Base-by-base conservation (phyloP, 2,113 vertebrate species). In the Dunckerocampus dactyliophorus region DNA sequence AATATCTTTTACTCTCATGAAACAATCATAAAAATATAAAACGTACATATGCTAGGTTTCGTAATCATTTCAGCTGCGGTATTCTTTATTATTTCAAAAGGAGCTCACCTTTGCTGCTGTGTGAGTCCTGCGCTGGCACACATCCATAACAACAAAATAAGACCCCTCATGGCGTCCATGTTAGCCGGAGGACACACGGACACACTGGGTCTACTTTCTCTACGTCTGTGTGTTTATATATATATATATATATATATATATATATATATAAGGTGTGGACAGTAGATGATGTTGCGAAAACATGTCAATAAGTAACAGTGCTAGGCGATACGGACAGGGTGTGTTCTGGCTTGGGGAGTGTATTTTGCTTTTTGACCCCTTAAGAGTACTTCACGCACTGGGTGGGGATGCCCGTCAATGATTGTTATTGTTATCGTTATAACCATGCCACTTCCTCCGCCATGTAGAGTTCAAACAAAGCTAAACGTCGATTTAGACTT, bases 131-230 rank as follows among this genome's bases (percentile, higher is more conserved):
- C 74, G 54, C 59, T 74, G 31, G 14, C 8, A 55, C 69, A 80
- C 47, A 89, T 87, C 84, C 85, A 89, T 31, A 82, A 67, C 14
- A 89, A 62, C 43, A 90, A 16, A 46, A 87, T 62, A 24, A 87
- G 17, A 59, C 75, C 58, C 9, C 43, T 68, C 7, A 82, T 62
- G n/a, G 56, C 63, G 60, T 78, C 85, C 90, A 92, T 91, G 69
- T 70, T 74, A 69, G 73, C 68, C 56, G 28, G 51, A 67, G 58
- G 69, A 53, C 53, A 63, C 42, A 47, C 0, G 19, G 24, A 12
- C 31, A n/a, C 48, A n/a, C 7, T 0, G 0, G 6, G 1, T 42
- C 39, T 42, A 42, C 39, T 42, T 42, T 42, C 39, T 11, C 39
- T 3, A 13, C 12, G 12, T 12, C 11, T 43, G 12, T 0, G 57